phyloP scores from a whole-genome alignment of 2,113 vertebrate species.

The Bubo scandiacus region DNA sequence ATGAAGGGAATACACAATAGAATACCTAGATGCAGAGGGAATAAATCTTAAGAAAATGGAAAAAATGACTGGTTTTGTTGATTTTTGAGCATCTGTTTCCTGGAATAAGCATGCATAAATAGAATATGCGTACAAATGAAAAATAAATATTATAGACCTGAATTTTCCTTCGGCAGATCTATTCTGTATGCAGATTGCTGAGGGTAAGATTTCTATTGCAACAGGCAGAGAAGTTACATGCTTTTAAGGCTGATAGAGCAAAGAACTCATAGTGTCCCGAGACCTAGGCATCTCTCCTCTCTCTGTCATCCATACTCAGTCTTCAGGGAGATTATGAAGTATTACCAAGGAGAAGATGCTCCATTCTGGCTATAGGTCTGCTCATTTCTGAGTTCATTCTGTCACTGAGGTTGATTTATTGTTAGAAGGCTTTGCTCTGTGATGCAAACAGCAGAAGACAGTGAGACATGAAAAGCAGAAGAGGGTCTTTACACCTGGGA shows the following conservation, averaged over 20 bases:
- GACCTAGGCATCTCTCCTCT: neutral
- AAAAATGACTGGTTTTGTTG: neutral
- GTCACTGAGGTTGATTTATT: neutral
- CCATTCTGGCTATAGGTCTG: neutral
- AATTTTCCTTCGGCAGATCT: neutral
- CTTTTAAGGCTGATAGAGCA: neutral
- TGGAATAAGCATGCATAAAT: neutral
- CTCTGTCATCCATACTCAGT: rapidly evolving
- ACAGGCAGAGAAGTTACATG: neutral
- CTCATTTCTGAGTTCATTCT: neutral
- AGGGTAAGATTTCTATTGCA: neutral
- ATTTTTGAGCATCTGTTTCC: neutral
- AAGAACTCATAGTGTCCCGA: neutral
- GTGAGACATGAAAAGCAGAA: neutral
- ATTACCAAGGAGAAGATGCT: neutral
- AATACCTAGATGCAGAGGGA: neutral
- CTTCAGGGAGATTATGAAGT: neutral
- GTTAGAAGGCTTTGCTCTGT: neutral
- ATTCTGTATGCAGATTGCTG: neutral
- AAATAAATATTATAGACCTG: neutral
- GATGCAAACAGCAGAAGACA: neutral
- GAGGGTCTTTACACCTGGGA: neutral
- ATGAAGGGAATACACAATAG: neutral
- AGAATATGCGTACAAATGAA: neutral
- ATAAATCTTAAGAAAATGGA: neutral